Evolutionary conservation across 2,113 vertebrate species (phyloP), one percentile per base, ranked within the genome.

Genomic region (Malurus elegans): DNA sequence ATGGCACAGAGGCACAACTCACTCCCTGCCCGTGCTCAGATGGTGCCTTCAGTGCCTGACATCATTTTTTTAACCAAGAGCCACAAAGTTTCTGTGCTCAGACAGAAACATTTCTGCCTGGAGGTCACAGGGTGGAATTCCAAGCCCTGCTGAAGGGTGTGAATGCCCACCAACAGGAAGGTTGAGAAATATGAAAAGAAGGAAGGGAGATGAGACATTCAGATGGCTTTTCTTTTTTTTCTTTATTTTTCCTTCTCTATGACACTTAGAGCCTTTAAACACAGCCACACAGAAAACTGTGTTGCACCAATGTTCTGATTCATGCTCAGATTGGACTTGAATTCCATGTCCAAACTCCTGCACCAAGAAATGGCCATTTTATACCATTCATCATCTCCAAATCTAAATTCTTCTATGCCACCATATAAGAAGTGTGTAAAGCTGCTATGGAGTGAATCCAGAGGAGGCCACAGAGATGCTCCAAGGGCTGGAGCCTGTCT

Each of bases 161-260:
- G 0, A 92, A 62, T 0, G 0, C 21, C 26, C 75, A 44, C 34
- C 24, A 44, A 4, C 4, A 51, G 8, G 48, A 80, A 78, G 26
- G 47, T 0, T 74, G 72, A 34, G 64, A 78, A 14, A 24, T 9
- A 40, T 1, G 2, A 78, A 56, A 15, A 40, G 31, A 34, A 66
- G 34, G 29, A 56, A 83, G 32, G n/a, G 26, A 70, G 15, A 78
- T 88, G 69, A 88, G 23, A 29, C 17, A 2, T 64, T 84, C 29
- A 60, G 8, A 70, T 17, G 12, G 36, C 36, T 38, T 38, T 38
- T n/a, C 3, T 26, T 12, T 28, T 66, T 17, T 18, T 24, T 44
- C 18, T 12, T 11, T 5, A 16, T 26, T 34, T 13, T 5, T 19
- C 2, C 13, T 66, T 32, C 42, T 74, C 36, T 89, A 5, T 61